phyloP scores from a whole-genome alignment of 2,113 vertebrate genomes.

The Sigmodon hispidus region DNA sequence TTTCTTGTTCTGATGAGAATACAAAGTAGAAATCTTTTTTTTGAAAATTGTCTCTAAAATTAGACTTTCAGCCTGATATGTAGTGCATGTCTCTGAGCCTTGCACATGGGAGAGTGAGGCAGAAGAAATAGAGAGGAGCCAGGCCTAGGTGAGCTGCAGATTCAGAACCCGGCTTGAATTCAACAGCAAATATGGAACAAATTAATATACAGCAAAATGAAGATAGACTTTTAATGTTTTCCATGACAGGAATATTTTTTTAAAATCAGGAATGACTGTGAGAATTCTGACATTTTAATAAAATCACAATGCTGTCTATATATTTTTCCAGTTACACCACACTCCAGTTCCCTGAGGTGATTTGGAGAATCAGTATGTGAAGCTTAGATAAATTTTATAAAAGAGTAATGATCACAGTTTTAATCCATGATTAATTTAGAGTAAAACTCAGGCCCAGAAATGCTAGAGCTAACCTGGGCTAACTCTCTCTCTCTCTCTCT shows the following conservation, averaged over 20 bases:
- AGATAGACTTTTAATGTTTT: background rate
- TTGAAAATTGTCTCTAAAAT: background rate
- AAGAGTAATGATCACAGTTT: rapidly evolving
- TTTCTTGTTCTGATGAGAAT: background rate
- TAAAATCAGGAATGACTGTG: background rate
- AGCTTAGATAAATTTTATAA: background rate
- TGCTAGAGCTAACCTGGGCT: background rate
- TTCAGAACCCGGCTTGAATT: too few species aligned
- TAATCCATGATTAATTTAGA: background rate
- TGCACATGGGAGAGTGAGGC: background rate
- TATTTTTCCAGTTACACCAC: background rate
- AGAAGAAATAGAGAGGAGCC: background rate
- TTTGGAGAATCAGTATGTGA: background rate
- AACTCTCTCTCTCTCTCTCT: too few species aligned
- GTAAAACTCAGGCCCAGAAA: background rate
- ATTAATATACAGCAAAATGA: background rate
- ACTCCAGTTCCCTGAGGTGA: background rate
- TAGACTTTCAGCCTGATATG: background rate
- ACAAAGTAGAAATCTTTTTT: background rate
- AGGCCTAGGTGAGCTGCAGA: background rate
- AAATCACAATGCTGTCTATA: background rate
- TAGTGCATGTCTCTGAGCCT: background rate
- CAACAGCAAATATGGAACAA: background rate
- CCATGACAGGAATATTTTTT: background rate
- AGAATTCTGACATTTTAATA: background rate